phyloP scores from a whole-genome alignment of 2,797 vertebrate species.

The Cuculus canorus region DNA sequence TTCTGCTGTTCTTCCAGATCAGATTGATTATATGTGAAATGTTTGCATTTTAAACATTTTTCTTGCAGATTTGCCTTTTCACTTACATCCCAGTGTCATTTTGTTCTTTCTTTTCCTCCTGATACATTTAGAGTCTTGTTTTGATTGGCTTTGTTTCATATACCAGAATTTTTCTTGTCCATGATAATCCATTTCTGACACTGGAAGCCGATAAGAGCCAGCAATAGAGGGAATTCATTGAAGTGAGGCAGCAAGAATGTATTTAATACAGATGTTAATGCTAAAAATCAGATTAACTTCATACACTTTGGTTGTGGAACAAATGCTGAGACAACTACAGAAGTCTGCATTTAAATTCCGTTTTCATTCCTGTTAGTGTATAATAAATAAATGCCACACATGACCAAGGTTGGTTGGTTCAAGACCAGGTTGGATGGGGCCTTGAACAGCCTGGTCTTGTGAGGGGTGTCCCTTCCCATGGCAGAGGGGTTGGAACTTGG shows the following conservation, averaged over 20 bases:
- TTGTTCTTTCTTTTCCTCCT: background rate
- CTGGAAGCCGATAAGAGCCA: constrained; percentile 14
- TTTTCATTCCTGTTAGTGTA: background rate
- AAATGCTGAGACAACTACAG: background rate
- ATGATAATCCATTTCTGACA: constrained; percentile 48
- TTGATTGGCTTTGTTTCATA: constrained; percentile 12
- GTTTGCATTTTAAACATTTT: background rate
- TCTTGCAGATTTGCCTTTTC: background rate
- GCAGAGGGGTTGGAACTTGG: no score
- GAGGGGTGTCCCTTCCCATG: no score
- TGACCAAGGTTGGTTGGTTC: background rate
- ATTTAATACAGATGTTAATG: background rate
- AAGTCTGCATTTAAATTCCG: background rate
- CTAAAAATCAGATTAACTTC: background rate
- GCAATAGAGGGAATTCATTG: background rate
- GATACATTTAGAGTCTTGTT: constrained; percentile 7
- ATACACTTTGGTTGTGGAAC: background rate
- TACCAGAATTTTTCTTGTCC: constrained; percentile 38
- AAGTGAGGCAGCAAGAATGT: background rate
- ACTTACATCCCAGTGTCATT: background rate
- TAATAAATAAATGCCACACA: background rate
- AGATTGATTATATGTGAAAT: background rate
- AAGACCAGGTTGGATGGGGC: no score
- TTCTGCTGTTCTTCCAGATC: background rate
- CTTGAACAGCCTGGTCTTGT: no score